Conservation (phyloP, 1,140 invertebrate species). For the Pseudomyrmex sp. region DNA sequence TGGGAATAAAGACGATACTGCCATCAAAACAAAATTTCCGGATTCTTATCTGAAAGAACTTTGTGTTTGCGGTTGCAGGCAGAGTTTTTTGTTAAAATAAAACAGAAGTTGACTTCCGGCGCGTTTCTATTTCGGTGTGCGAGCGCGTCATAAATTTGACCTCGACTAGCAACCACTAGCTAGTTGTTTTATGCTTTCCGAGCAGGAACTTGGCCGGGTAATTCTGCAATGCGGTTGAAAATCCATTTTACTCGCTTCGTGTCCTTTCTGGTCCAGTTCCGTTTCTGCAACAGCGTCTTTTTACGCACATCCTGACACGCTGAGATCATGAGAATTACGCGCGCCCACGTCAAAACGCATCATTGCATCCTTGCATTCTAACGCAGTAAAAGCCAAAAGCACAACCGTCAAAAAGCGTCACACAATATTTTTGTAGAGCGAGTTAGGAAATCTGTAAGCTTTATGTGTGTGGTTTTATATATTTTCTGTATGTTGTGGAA, state of each 20-base stretch:
- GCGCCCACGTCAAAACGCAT: constrained; percentile 19
- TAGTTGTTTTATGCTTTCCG: constrained; percentile 81
- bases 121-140: constrained; percentile 78
- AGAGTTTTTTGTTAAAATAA: constrained; percentile 38
- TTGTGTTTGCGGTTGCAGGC: constrained; percentile 1
- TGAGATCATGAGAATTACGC: constrained; percentile 43
- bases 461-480: neutral
- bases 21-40: neutral
- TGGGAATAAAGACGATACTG: neutral
- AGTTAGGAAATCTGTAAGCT: neutral
- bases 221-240: constrained; percentile 84
- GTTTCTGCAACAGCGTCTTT: constrained; percentile 13
- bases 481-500: neutral
- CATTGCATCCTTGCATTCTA: constrained; percentile 27
- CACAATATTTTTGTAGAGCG: neutral
- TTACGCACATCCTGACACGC: constrained; percentile 35
- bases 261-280: constrained; percentile 34
- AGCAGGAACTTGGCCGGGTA: constrained; percentile 80
- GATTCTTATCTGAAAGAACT: no score
- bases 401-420: neutral
- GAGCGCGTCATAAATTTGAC: constrained; percentile 82
- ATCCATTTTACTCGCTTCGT: constrained; percentile 37
- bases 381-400: neutral
- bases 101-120: constrained; percentile 14
- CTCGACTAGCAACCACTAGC: constrained; percentile 71